Evolutionary conservation across 2,888 invertebrate species (phyloP), one percentile per base, ranked within the genome.

Genomic region (Mamestra brassicae): DNA sequence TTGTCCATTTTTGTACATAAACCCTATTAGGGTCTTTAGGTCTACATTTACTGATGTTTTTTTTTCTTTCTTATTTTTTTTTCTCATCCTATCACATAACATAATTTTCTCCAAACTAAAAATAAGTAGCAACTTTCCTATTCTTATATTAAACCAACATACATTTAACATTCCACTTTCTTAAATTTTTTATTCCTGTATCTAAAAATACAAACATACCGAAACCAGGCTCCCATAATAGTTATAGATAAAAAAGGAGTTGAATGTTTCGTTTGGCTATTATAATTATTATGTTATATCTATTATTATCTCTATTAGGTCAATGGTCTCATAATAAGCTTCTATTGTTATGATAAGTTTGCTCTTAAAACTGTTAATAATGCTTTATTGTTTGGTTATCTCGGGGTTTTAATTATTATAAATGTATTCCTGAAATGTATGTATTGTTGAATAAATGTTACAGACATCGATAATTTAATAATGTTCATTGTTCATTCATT

Each of bases 261-360:
- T 86, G 75, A 85, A 84, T 72, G 71, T 45, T 69, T 47, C 71
- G 76, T 71, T 79, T 76, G 71, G 67, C 63, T 81, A 75, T 76
- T 67, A 47, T 47, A 26, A 45, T 2, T 6, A 45, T 45, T 45
- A 71, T 76, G 11, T 70, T 74, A 75, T 65, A 42, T 74, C 63
- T 81, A 77, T 75, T 73, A 73, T 84, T 78, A 86, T 77, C 60
- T 54, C 13, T 52, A 10, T 26, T 0, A 63, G 82, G 75, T 82
- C 77, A 80, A 80, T 45, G 74, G 54, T 71, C 85, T 66, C 76
- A 55, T 82, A 77, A 82, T 81, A 71, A 75, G 38, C 62, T 60
- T 58, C 61, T 81, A 63, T 68, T 69, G 54, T 57, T 47, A 34
- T 61, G 77, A 84, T 84, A 76, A 77, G 55, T 54, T 60, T 11